Base-by-base conservation (phyloP, 2,888 invertebrate species). In the Ecdyonurus torrentis region DNA sequence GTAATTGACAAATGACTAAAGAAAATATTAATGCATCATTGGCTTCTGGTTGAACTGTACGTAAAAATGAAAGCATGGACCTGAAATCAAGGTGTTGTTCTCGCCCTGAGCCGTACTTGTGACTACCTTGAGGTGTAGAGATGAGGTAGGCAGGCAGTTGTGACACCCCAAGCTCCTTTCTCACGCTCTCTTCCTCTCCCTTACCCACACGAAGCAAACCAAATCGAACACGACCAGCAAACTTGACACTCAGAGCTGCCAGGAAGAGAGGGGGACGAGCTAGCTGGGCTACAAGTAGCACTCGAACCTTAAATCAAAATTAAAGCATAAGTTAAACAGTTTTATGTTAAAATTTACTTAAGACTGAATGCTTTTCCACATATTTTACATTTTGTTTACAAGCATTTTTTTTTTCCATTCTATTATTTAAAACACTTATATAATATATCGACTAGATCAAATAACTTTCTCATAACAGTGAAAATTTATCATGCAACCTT, bases 161-260 rank as follows among this genome's bases (percentile, higher is more conserved):
- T 22, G 59, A 55, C 22, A 65, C 50, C 52, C 61, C 63, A 58
- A 70, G 64, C 37, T 64, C 66, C 61, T 68, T 68, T 2, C 66
- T 63, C 23, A 69, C 64, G 20, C 64, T 58, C 7, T 67, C 67
- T 25, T 65, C 64, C 23, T 70, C 70, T 59, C 70, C 69, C 58
- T 69, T 69, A 52, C 67, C 67, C 61, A 63, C 65, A 23, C 64
- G 65, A 37, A 67, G 63, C 25, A 68, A 61, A 20, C 75, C 76
- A 68, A 78, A 74, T 63, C 71, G 71, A 2, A 76, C 74, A 23
- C 78, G 68, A n/a, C 79, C 79, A 52, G 77, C 76, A 69, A 79
- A 79, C 67, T 76, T 77, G 1, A 78, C 76, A 65, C 77, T 77
- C 5, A 79, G 70, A 1, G 78, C 76, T n/a, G 79, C 77, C 62